Evolutionary conservation across 1,140 invertebrate genomes (phyloP).

Genomic region (Steinernema feltiae): DNA sequence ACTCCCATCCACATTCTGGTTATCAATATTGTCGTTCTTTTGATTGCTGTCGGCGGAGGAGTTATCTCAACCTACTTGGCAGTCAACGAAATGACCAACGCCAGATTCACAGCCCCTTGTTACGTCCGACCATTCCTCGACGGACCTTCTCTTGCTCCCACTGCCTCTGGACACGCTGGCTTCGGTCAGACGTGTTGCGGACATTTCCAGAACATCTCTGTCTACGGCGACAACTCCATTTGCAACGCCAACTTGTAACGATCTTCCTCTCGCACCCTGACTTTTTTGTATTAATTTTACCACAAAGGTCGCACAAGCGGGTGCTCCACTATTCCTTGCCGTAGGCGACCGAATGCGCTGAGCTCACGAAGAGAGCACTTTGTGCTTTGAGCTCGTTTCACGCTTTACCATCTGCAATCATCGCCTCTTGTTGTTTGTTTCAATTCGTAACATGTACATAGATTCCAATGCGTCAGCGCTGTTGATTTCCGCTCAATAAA

Average conservation of each 20-base stretch:
- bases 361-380: neutral
- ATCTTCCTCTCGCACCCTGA: neutral
- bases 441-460: too few species aligned
- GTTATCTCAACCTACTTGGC: constrained; percentile 30
- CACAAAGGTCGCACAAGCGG: neutral
- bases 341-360: neutral
- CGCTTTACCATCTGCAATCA: neutral
- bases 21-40: constrained; percentile 28
- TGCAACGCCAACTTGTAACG: constrained; percentile 1
- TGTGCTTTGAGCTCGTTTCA: neutral
- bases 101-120: constrained; percentile 31
- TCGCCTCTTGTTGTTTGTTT: neutral
- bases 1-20: constrained; percentile 31
- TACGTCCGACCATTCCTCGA: constrained; percentile 28
- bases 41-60: constrained; percentile 34
- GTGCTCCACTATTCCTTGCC: neutral
- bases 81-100: constrained; percentile 30
- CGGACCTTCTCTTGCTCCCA: neutral
- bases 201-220: neutral
- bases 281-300: neutral
- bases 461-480: neutral
- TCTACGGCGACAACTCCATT: neutral
- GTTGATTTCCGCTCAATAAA: neutral
- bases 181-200: neutral
- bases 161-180: neutral